Evolutionary conservation across 2,797 vertebrate genomes (phyloP), one percentile per base, ranked within the genome.

Genomic region (Lophotriccus pileatus): DNA sequence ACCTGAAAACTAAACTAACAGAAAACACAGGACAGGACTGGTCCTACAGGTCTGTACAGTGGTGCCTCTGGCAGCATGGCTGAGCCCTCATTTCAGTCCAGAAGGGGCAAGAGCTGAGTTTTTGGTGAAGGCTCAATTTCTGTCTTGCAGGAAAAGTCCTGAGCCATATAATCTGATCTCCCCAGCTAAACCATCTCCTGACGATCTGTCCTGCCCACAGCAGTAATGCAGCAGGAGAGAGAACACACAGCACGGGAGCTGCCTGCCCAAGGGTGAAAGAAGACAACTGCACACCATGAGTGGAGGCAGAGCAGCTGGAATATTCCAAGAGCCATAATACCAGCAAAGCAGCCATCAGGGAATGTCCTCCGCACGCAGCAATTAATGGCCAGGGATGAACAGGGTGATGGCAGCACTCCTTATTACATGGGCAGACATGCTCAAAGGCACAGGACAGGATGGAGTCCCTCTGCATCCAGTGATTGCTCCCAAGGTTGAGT

Each of bases 381-480:
- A 8, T n/a, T 34, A 2, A 4, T 19, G 47, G 59, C 28, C n/a
- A 50, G 36, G 24, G 24, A n/a, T 0, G 0, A 64, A 28, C 0
- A 2, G 41, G 34, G 34, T 27, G 41, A 52, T 22, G 25, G 25
- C 47, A 69, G 30, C 11, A 14, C 7, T 69, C 43, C 27, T 76
- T 7, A 16, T 21, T 24, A 41, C 34, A 37, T 7, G 49, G 14
- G 20, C 23, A 70, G 44, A 74, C 0, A 2, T 37, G 39, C 50
- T 78, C 1, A 7, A 75, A 64, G 53, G 49, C 49, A 60, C 14
- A 72, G 81, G 62, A 56, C 22, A 27, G 53, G 11, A 25, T 10
- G 20, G 49, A 58, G 32, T 83, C 32, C 37, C 44, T 77, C 76
- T 85, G 25, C 39, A 63, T 16, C 18, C 79, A 69, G 28, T 8